Evolutionary conservation across 2,888 invertebrate genomes (phyloP).

Genomic region (Calameuta filiformis): DNA sequence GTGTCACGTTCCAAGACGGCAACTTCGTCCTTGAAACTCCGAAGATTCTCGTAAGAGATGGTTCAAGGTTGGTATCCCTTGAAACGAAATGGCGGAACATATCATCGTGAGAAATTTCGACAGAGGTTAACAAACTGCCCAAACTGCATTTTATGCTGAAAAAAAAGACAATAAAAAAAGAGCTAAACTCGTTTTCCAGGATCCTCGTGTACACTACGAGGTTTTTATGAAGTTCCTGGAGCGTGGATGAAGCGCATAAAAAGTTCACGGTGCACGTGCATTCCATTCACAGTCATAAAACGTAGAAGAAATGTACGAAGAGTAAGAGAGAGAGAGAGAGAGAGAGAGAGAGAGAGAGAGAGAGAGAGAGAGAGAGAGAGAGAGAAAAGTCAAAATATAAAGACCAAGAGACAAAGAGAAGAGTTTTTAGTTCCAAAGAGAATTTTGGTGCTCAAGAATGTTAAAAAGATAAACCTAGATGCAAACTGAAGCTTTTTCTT

Average conservation of each 20-base stretch:
- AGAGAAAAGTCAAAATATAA: background rate
- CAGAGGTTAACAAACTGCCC: too few relatives aligned
- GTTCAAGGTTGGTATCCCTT: too few relatives aligned
- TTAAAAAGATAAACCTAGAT: too few relatives aligned
- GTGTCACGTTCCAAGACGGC: conserved; percentile 24
- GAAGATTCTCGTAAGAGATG: conserved; percentile 1
- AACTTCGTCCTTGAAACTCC: conserved; percentile 29
- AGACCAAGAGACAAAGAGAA: background rate
- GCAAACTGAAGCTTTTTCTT: too few relatives aligned
- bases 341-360: conserved; percentile 9
- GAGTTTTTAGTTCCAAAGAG: too few relatives aligned
- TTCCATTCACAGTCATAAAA: conserved; percentile 27
- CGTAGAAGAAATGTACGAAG: background rate
- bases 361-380: background rate
- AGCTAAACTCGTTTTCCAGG: too few relatives aligned
- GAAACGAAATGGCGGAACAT: too few relatives aligned
- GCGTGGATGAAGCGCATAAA: background rate
- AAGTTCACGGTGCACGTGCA: conserved; percentile 25
- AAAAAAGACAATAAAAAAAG: too few relatives aligned
- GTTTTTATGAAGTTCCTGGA: background rate
- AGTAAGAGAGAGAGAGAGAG: conserved; percentile 6
- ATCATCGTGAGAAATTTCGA: too few relatives aligned
- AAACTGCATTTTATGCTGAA: too few relatives aligned
- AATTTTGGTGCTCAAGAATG: too few relatives aligned
- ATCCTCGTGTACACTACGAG: conserved; percentile 17